These are phyloP conservation scores for Buathra laborator DNA, from an alignment of 2,888 invertebrate genomes.

Conservation along the genomic window DNA sequence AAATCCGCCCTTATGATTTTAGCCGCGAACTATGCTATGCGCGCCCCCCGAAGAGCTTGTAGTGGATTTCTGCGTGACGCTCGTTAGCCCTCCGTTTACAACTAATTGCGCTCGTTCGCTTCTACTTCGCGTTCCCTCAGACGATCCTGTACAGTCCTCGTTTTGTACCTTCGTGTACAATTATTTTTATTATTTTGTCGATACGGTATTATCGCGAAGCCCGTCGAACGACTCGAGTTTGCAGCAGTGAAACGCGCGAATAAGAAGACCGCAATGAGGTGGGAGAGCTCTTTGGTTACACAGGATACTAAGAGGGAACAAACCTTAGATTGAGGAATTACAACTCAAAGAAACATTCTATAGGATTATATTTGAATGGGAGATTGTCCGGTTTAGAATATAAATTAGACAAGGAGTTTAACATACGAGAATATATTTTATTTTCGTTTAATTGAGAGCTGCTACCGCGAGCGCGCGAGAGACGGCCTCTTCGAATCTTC, in stretches of 20 bases:
- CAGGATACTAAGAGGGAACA: not conserved
- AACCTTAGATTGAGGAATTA: conserved; percentile 46
- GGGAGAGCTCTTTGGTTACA: not conserved
- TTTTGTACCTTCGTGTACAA: conserved; percentile 30
- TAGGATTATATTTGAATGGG: conserved; percentile 52
- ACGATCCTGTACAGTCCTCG: conserved; percentile 35
- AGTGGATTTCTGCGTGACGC: conserved; percentile 49
- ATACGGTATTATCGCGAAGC: conserved; percentile 35
- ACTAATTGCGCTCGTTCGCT: conserved; percentile 57
- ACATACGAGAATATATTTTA: conserved; percentile 61
- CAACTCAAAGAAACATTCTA: conserved; percentile 47
- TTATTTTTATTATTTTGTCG: conserved; percentile 63
- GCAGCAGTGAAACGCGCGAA: too few species aligned
- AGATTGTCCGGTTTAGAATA: conserved; percentile 56
- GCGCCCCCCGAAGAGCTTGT: not conserved
- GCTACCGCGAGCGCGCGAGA: not conserved
- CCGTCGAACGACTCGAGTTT: not conserved
- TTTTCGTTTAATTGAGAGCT: conserved; percentile 67
- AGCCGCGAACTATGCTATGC: not conserved
- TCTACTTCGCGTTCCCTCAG: not conserved
- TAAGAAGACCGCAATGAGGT: not conserved
- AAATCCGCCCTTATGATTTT: too few species aligned
- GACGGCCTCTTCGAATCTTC: conserved; percentile 10
- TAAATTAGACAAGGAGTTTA: conserved; percentile 61
- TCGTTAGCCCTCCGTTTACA: conserved; percentile 51